phyloP scores from a whole-genome alignment of 1,140 invertebrate species.

The Lepidurus couesii region DNA sequence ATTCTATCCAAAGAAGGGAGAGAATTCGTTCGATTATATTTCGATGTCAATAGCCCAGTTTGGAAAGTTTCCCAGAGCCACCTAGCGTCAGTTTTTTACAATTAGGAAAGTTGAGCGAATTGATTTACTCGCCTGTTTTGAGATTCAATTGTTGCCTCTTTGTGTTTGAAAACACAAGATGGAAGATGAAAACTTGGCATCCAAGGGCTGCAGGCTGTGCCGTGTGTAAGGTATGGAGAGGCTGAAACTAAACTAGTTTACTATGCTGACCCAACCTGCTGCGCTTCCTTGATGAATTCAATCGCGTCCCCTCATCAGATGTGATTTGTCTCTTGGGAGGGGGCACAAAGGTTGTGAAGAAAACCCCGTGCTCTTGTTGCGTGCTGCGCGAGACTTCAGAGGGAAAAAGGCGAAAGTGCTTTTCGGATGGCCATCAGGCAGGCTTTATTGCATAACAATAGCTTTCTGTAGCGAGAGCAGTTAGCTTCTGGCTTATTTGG shows the following conservation, averaged over 20 bases:
- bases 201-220: neutral
- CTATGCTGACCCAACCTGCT: slow-evolving; percentile 17
- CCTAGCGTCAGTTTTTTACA: too few species aligned
- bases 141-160: too few species aligned
- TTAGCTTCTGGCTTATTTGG: neutral
- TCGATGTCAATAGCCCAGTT: too few species aligned
- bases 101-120: too few species aligned
- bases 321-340: slow-evolving; percentile 18
- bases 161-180: neutral
- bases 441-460: slow-evolving; percentile 8
- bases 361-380: neutral
- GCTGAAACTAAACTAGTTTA: slow-evolving; percentile 15
- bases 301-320: slow-evolving; percentile 13
- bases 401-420: neutral
- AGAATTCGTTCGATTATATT: too few species aligned
- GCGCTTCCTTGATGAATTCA: slow-evolving; percentile 10
- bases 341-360: neutral
- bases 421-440: neutral
- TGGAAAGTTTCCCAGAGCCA: too few species aligned
- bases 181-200: neutral
- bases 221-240: neutral
- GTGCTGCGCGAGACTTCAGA: neutral
- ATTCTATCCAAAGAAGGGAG: too few species aligned
- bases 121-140: too few species aligned
- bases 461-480: neutral